Percentiles rank a stretch among this genome's conserved stretches.
These are phyloP conservation scores for Sceloporus tristichus DNA, from an alignment of 2,113 vertebrate species.

Conservation along the genomic window DNA sequence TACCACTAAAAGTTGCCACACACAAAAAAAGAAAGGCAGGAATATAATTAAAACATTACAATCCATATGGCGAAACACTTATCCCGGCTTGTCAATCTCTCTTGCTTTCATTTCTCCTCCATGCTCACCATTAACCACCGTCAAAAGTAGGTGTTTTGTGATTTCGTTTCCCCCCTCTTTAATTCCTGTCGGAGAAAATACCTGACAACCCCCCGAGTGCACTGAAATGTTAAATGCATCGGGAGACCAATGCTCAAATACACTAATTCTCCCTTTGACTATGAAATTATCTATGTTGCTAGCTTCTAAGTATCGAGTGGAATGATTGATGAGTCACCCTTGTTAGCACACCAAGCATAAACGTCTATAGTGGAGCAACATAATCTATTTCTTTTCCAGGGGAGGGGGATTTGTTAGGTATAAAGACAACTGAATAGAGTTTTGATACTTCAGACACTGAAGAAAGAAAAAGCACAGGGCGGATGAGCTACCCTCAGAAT, in stretches of 20 bases:
- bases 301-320: slow-evolving; percentile 4
- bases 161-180: slow-evolving; percentile 40
- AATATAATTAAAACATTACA: slow-evolving; percentile 82
- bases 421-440: slow-evolving; percentile 41
- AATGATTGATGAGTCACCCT: slow-evolving; percentile 53
- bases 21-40: slow-evolving; percentile 73
- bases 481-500: neutral
- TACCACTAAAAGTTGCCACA: slow-evolving; percentile 80
- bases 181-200: slow-evolving; percentile 54
- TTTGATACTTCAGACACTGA: slow-evolving; percentile 26
- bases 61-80: slow-evolving; percentile 78
- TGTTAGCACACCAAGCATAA: slow-evolving; percentile 21
- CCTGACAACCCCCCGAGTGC: slow-evolving; percentile 27
- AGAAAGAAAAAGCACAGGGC: slow-evolving; percentile 17
- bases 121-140: slow-evolving; percentile 59
- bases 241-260: slow-evolving; percentile 24
- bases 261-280: slow-evolving; percentile 63
- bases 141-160: slow-evolving; percentile 60
- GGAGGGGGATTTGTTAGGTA: slow-evolving; percentile 35
- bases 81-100: slow-evolving; percentile 73
- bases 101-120: slow-evolving; percentile 62
- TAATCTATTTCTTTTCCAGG: slow-evolving; percentile 39
- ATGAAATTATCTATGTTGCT: slow-evolving; percentile 51
- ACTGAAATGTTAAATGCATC: slow-evolving; percentile 49
- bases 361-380: slow-evolving; percentile 49